Base-by-base conservation (phyloP, 1,140 invertebrate species). In the Anastrepha obliqua region DNA sequence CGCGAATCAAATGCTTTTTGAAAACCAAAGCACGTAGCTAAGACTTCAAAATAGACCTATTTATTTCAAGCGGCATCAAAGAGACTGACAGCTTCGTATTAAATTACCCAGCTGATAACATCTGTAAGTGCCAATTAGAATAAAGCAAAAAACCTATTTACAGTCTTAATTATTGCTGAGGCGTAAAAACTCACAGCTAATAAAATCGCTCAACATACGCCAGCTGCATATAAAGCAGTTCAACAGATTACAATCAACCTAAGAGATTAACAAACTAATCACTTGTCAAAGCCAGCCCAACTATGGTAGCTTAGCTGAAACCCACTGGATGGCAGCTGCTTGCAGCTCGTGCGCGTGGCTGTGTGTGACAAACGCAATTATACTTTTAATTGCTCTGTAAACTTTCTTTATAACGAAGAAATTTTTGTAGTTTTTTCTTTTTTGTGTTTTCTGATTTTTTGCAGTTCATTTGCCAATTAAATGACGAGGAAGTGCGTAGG, bases 101-200 rank as follows among this genome's bases (percentile, higher is more conserved):
- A 81, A 81, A 81, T 81, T 81, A 55, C 47, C 15, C 55, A n/a
- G n/a, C n/a, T 47, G 67, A 74, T 74, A 74, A 74, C 67, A 81
- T 13, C 47, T 55, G 74, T 58, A 55, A 81, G 51, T 81, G 74
- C 42, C 47, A 81, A 55, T 81, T 81, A 81, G n/a, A 81, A n/a
- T n/a, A 20, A 81, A 58, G 17, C n/a, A 58, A 74, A 47, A 81
- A 55, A 58, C 6, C n/a, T 62, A 62, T 81, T n/a, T 20, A n/a
- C 9, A 78, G 9, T 81, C 20, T 20, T 55, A 55, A 74, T 74
- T 81, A 81, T 55, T 55, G n/a, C 74, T 11, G 6, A 81, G 47
- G 47, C 29, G 47, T 81, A 4, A 81, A 51, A 55, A 55, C 20
- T 20, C 13, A 9, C 74, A 81, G 74, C 47, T 55, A 81, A 81